Evolutionary conservation across 1,140 invertebrate species (phyloP).

Genomic region (Hormaphis cornu): DNA sequence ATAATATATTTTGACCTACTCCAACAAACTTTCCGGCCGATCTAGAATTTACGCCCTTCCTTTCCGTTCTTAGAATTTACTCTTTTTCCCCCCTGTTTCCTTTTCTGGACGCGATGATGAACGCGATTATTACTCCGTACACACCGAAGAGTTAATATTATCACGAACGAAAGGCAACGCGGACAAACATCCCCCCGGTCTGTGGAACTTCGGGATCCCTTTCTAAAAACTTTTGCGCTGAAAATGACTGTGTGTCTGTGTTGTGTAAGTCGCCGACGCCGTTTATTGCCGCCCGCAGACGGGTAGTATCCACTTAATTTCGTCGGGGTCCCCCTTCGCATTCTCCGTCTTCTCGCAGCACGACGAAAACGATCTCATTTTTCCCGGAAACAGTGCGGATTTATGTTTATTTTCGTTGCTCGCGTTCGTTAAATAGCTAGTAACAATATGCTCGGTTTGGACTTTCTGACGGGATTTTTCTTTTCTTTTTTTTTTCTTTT

Average conservation of each 20-base stretch:
- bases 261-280: slow-evolving; percentile 1
- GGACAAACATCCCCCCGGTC: background rate
- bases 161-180: background rate
- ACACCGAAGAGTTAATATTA: slow-evolving; percentile 28
- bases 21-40: too few relatives aligned
- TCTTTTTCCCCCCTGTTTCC: too few relatives aligned
- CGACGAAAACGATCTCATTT: background rate
- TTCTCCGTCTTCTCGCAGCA: background rate
- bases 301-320: slow-evolving; percentile 30
- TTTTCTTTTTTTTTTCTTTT: background rate
- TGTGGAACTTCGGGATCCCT: background rate
- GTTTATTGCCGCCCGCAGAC: slow-evolving; percentile 28
- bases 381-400: slow-evolving; percentile 13
- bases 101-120: too few relatives aligned
- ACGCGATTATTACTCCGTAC: too few relatives aligned
- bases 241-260: too few relatives aligned
- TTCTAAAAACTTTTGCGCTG: slow-evolving; percentile 31
- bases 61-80: too few relatives aligned
- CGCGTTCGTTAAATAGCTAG: slow-evolving; percentile 27
- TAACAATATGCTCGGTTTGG: slow-evolving; percentile 11
- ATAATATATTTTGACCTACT: too few relatives aligned
- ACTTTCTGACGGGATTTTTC: background rate
- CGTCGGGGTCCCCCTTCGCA: background rate
- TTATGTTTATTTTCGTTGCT: slow-evolving; percentile 30
- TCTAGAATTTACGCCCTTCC: too few relatives aligned